Base-by-base conservation (phyloP, 2,113 vertebrate species). In the Nettapus auritus region DNA sequence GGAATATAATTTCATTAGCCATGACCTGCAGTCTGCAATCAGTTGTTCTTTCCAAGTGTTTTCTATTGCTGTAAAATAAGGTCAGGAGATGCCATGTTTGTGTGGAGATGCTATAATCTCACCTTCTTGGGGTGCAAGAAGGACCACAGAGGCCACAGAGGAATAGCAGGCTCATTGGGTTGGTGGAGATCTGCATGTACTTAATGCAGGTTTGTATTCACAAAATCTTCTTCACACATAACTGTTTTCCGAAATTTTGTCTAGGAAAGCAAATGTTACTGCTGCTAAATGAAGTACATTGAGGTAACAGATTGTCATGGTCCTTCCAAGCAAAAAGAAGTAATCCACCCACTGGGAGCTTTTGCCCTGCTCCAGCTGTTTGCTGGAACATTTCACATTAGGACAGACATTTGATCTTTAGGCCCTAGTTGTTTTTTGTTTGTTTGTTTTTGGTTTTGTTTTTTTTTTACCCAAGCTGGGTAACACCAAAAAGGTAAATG, bases 91-190 rank as follows among this genome's bases (percentile, higher is more conserved):
- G 14, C 9, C 0, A 0, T 50, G 52, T 10, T 46, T 5, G 1
- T 4, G 1, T 19, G 56, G 18, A 8, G 20, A 9, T 22, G 50
- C 1, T 1, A 56, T 36, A 75, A 13, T 31, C 19, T 70, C 14
- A 20, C 33, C 44, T 44, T 29, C 29, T 50, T 1, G 0, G 23
- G 38, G 12, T 29, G 6, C 20, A 46, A 36, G 22, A 22, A 48
- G 34, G 53, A 52, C 17, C 25, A 13, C 31, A 33, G 2, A 57
- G 34, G 55, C 5, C n/a, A 33, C 29, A 4, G 11, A 6, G 38
- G 15, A 68, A 12, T 11, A 33, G 17, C 7, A 2, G 17, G 31
- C 55, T 53, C 31, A 10, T 18, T 4, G 25, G 0, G 0, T 19
- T 77, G 26, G 3, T 25, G 59, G n/a, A 71, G 23, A 63, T 57